phyloP scores from a whole-genome alignment of 2,888 invertebrate genomes.

The Eristalinus sepulchralis region DNA sequence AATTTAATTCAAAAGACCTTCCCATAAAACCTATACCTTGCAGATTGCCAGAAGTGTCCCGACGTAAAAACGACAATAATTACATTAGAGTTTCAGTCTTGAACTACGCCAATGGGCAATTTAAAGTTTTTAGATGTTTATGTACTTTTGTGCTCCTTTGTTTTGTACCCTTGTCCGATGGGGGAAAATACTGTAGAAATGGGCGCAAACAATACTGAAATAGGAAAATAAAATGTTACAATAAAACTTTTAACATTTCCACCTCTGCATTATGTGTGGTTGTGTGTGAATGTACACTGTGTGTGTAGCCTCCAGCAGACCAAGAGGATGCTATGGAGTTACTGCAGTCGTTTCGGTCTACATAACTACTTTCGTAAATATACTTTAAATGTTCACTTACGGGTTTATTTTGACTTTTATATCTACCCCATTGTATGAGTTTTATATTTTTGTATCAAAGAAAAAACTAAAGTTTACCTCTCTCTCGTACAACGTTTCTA shows the following conservation, averaged over 20 bases:
- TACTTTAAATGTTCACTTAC: conserved; percentile 66
- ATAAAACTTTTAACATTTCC: conserved; percentile 64
- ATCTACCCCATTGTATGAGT: conserved; percentile 29
- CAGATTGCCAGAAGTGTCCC: conserved; percentile 45
- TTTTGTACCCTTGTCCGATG: conserved; percentile 45
- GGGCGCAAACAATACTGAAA: conserved; percentile 53
- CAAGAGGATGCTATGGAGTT: conserved; percentile 59
- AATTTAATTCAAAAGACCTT: conserved; percentile 20
- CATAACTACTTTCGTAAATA: conserved; percentile 65
- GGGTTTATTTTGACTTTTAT: conserved; percentile 61
- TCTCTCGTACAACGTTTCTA: neutral
- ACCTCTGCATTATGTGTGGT: conserved; percentile 59
- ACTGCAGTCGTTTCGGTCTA: conserved; percentile 66
- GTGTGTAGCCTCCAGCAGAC: conserved; percentile 42
- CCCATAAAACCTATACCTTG: conserved; percentile 26
- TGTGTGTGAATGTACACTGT: conserved; percentile 26
- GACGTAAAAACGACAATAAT: conserved; percentile 64
- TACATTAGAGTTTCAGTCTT: conserved; percentile 67
- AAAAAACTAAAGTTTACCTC: neutral
- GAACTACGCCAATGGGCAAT: conserved; percentile 69
- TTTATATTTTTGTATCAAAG: neutral
- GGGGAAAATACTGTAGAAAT: conserved; percentile 8
- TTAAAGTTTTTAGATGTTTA: conserved; percentile 68
- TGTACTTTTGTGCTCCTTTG: conserved; percentile 53
- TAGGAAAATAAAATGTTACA: conserved; percentile 62